Evolutionary conservation across 1,140 invertebrate genomes (phyloP), one percentile per base, ranked within the genome.

Genomic region (Halesus radiatus): DNA sequence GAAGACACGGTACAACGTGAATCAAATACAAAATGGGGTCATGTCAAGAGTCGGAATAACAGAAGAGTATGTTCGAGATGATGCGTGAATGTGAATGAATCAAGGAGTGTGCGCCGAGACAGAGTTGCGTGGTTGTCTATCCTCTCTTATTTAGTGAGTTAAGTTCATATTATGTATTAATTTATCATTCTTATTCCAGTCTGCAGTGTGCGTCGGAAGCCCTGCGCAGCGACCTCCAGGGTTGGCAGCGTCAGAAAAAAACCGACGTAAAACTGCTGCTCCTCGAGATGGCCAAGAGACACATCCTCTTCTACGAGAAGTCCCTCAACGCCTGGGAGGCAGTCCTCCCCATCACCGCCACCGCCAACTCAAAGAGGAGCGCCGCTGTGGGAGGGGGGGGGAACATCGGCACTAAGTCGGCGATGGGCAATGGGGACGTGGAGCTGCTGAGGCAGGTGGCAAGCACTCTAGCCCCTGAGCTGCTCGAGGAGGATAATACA

Each of bases 121-220:
- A 29, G 26, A 29, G 26, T 29, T 29, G 26, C 5, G 26, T 29
- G 26, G 5, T 5, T 2, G 26, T 29, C 5, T 5, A 5, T 29
- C 5, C 26, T 29, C 26, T 29, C n/a, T n/a, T n/a, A n/a, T n/a
- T n/a, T n/a, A n/a, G n/a, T n/a, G n/a, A n/a, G n/a, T n/a, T n/a
- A 29, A 29, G 26, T 29, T 29, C 5, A 5, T 29, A 5, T 29
- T 29, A 45, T 45, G 37, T 45, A 13, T 45, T 45, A 45, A 13
- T 45, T 13, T 45, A 1, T 64, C 3, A 45, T n/a, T 45, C 16
- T 68, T 32, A 45, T 83, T 83, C 16, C 68, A 92, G 91, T 78
- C 86, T 94, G 45, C 93, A 94, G 85, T 93, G 93, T 85, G 93
- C 94, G 0, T 95, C 94, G 85, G 93, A 94, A 85, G 92, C 93